Conservation (phyloP, 2,888 invertebrate species). For the Cryptocheilus praepositus region DNA sequence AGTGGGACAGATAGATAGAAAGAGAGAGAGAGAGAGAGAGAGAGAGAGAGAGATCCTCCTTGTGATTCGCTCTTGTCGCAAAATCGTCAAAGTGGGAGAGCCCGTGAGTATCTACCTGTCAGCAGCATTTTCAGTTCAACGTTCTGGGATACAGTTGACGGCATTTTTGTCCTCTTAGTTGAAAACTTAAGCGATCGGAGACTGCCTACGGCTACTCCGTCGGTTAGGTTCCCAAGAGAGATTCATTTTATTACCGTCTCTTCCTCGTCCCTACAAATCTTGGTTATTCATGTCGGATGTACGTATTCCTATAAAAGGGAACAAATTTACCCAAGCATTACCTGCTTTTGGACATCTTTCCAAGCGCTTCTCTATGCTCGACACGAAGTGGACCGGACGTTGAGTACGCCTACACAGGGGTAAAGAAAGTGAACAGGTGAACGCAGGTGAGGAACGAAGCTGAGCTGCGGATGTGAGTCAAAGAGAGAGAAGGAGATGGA, state of each 20-base stretch:
- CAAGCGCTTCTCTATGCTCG: conserved; percentile 24
- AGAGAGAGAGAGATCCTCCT: conserved; percentile 17
- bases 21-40: conserved; percentile 4
- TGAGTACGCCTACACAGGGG: conserved; percentile 33
- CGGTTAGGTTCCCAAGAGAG: too few relatives aligned
- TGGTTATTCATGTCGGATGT: too few relatives aligned
- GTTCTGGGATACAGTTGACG: conserved; percentile 65
- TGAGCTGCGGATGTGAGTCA: conserved; percentile 42
- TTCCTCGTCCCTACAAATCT: too few relatives aligned
- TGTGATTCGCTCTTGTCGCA: not conserved
- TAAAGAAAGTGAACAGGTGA: conserved; percentile 54
- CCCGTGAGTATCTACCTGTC: conserved; percentile 48
- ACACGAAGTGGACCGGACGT: conserved; percentile 28
- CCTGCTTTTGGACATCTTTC: too few relatives aligned
- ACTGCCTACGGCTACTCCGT: too few relatives aligned
- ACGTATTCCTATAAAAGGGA: too few relatives aligned
- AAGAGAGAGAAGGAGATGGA: conserved; percentile 37
- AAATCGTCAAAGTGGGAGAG: conserved; percentile 26
- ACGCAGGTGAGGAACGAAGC: conserved; percentile 49
- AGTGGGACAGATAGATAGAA: too few relatives aligned
- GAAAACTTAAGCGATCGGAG: too few relatives aligned
- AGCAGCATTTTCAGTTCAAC: conserved; percentile 70
- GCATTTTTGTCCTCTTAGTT: too few relatives aligned
- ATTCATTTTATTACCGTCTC: too few relatives aligned
- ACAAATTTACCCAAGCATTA: too few relatives aligned